These are phyloP conservation scores for Urosaurus nigricauda DNA, from an alignment of 2,797 vertebrate species.

Conservation along the genomic window DNA sequence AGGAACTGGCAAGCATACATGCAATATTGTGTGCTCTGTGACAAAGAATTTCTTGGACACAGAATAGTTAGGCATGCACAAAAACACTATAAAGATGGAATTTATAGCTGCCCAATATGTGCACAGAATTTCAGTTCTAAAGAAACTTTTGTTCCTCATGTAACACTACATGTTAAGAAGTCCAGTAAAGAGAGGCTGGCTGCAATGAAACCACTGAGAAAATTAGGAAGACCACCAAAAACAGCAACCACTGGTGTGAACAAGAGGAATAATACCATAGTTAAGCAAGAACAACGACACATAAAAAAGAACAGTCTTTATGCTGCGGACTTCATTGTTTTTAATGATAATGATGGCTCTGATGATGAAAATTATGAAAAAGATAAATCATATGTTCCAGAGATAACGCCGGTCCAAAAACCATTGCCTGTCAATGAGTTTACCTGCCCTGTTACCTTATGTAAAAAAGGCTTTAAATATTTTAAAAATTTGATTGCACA, in stretches of 20 bases:
- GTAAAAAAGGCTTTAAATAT: slow-evolving; percentile 94
- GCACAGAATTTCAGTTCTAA: slow-evolving; percentile 92
- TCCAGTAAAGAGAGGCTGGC: slow-evolving; percentile 95
- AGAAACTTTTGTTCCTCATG: slow-evolving; percentile 93
- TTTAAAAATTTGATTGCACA: slow-evolving; percentile 96
- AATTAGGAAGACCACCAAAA: slow-evolving; percentile 86
- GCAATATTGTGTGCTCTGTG: slow-evolving; percentile 98
- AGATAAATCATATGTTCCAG: slow-evolving; percentile 81
- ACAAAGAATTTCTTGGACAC: slow-evolving; percentile 97
- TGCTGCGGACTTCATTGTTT: slow-evolving; percentile 81
- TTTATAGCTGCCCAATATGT: slow-evolving; percentile 96
- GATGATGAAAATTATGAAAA: slow-evolving; percentile 82
- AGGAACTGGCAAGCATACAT: slow-evolving; percentile 98
- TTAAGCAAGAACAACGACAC: slow-evolving; percentile 84
- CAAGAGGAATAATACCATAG: slow-evolving; percentile 79
- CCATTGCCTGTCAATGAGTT: slow-evolving; percentile 83
- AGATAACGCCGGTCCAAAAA: slow-evolving; percentile 76
- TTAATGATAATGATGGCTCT: slow-evolving; percentile 83
- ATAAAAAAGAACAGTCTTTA: slow-evolving; percentile 88
- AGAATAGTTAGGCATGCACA: slow-evolving; percentile 97
- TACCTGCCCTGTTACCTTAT: slow-evolving; percentile 86
- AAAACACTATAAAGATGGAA: slow-evolving; percentile 90
- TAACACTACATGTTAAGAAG: slow-evolving; percentile 94
- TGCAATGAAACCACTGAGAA: slow-evolving; percentile 92
- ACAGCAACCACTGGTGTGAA: slow-evolving; percentile 77